These are phyloP conservation scores for Parauchenoglanis ngamensis DNA, from an alignment of 2,797 vertebrate genomes.

Conservation along the genomic window DNA sequence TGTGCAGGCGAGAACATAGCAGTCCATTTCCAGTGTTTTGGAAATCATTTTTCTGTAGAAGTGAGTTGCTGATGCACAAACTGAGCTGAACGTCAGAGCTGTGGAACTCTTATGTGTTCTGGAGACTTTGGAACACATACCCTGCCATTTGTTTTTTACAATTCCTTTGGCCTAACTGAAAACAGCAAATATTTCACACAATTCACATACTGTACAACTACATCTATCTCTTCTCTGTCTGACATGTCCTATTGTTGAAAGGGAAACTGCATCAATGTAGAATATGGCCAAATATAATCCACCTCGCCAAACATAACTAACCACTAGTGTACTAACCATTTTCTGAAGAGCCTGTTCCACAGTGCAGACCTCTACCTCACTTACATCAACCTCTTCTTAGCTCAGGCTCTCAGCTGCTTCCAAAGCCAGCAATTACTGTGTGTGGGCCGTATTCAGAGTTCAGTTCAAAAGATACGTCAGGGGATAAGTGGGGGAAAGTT, in stretches of 20 bases:
- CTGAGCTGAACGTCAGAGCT: background rate
- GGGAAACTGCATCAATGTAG: slow-evolving; percentile 7
- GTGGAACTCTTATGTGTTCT: background rate
- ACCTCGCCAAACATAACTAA: slow-evolving; percentile 24
- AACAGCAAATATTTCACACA: background rate
- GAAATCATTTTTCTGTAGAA: background rate
- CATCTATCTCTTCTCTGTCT: slow-evolving; percentile 35
- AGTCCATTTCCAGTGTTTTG: background rate
- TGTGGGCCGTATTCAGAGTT: slow-evolving; percentile 15
- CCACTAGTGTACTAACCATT: slow-evolving; percentile 7
- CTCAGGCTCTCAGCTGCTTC: slow-evolving; percentile 26
- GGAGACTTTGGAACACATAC: background rate
- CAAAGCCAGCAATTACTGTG: slow-evolving; percentile 37
- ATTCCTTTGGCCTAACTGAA: background rate
- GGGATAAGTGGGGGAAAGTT: slow-evolving; percentile 26
- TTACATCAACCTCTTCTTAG: slow-evolving; percentile 29
- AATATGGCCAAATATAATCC: slow-evolving; percentile 48
- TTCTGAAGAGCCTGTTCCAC: background rate
- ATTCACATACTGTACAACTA: background rate
- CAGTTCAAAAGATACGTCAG: slow-evolving; percentile 28
- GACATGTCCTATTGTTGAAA: slow-evolving; percentile 1
- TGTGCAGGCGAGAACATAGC: background rate
- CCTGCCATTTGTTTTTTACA: no score
- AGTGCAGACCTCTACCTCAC: background rate
- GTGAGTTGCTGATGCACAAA: background rate